These are phyloP conservation scores for Dasypolia templi DNA, from an alignment of 2,888 invertebrate species.

Conservation along the genomic window DNA sequence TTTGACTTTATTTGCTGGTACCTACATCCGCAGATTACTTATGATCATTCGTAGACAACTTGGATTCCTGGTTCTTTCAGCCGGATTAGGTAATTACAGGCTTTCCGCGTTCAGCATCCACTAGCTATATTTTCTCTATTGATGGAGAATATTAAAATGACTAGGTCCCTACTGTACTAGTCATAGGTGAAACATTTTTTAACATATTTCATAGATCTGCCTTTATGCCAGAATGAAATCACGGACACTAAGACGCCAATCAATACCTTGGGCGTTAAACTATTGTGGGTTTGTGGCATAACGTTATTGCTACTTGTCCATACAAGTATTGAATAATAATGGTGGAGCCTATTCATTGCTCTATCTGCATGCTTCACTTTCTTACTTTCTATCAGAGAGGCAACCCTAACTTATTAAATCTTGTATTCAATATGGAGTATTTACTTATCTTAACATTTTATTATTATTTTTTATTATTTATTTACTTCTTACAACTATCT, in stretches of 20 bases:
- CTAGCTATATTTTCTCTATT: background rate
- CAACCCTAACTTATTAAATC: slow-evolving; percentile 7
- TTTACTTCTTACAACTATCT: no score
- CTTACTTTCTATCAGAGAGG: slow-evolving; percentile 36
- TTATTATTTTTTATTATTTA: no score
- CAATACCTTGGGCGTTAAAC: slow-evolving; percentile 1
- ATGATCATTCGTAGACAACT: background rate
- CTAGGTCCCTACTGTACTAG: no score
- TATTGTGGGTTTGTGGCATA: slow-evolving; percentile 5
- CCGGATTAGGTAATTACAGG: no score
- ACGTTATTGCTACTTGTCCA: slow-evolving; percentile 20
- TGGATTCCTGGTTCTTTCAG: background rate
- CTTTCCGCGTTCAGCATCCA: background rate
- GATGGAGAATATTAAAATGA: background rate
- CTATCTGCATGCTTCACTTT: slow-evolving; percentile 29
- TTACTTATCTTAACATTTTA: background rate
- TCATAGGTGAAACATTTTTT: background rate
- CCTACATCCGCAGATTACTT: background rate
- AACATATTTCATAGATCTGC: background rate
- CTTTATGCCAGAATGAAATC: background rate
- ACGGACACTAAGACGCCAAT: slow-evolving; percentile 1
- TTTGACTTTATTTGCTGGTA: no score
- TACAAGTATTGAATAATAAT: slow-evolving; percentile 45
- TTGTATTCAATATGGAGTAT: background rate
- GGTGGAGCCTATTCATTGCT: slow-evolving; percentile 26